Base-by-base conservation (phyloP, 2,888 invertebrate species). In the Dryococelus australis region DNA sequence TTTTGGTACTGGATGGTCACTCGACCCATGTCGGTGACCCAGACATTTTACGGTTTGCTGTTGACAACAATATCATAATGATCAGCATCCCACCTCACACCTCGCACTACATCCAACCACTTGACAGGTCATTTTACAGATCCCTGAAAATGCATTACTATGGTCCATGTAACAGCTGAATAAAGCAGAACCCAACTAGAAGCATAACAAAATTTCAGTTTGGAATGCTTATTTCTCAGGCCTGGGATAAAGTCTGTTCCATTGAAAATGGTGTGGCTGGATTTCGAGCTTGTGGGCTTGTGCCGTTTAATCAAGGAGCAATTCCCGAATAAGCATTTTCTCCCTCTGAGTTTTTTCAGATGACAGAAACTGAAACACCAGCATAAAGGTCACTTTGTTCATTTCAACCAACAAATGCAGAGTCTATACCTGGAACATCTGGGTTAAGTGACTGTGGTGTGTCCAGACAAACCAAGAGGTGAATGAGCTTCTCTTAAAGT, bases 51-150 rank as follows among this genome's bases (percentile, higher is more conserved):
- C n/a, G n/a, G n/a, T n/a, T n/a, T n/a, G n/a, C n/a, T n/a, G n/a
- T n/a, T n/a, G n/a, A n/a, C n/a, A n/a, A n/a, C n/a, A n/a, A n/a
- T n/a, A n/a, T n/a, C n/a, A n/a, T n/a, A n/a, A n/a, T 91, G 28
- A 8, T 91, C 2, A 91, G 90, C 84, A 87, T 91, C n/a, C 91
- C 91, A 20, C 89, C 89, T 78, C 90, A 91, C 86, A 91, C 90
- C 0, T 90, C 90, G 0, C 80, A 86, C 80, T 90, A 89, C 86
- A 87, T 91, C 9, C 91, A 91, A 86, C 91, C 91, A 1, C 88
- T 91, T 28, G 90, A 91, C 86, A 86, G 90, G n/a, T n/a, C 89
- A 13, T 88, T 90, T 89, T 91, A 91, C 87, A 91, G 90, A 88
- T 87, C 90, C 27, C 87, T 91, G 53, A 91, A 91, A 89, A 86